phyloP scores from a whole-genome alignment of 1,140 invertebrate species.

The Caligus rogercresseyi region DNA sequence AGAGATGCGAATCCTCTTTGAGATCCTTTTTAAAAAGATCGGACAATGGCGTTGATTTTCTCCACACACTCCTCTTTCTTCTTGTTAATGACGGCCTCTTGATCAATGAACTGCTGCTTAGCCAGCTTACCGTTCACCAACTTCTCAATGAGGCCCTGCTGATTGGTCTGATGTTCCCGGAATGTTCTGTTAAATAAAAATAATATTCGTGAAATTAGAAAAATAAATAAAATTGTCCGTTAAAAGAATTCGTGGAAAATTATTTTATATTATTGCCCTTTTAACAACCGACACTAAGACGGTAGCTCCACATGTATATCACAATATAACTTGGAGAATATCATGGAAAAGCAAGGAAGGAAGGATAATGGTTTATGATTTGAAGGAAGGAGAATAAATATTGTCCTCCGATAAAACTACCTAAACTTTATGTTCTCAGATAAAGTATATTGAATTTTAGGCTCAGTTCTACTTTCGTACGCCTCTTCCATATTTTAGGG shows the following conservation, averaged over 20 bases:
- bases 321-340: no score
- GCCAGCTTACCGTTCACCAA: conserved; percentile 44
- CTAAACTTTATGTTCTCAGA: no score
- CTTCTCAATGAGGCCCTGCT: conserved; percentile 42
- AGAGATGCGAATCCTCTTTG: no score
- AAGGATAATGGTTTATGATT: no score
- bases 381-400: no score
- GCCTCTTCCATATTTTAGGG: no score
- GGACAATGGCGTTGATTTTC: conserved; percentile 40
- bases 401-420: no score
- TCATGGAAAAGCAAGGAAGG: no score
- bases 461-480: no score
- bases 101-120: conserved; percentile 44
- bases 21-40: neutral
- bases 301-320: no score
- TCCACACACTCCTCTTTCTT: conserved; percentile 47
- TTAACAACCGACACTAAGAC: no score
- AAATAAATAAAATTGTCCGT: neutral
- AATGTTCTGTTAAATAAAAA: conserved; percentile 27
- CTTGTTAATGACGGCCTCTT: conserved; percentile 37
- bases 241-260: neutral
- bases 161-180: conserved; percentile 28
- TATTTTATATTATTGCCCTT: neutral
- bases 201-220: conserved; percentile 13
- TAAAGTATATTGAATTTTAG: no score